phyloP scores from a whole-genome alignment of 1,140 invertebrate species.

The Copidosoma floridanum region DNA sequence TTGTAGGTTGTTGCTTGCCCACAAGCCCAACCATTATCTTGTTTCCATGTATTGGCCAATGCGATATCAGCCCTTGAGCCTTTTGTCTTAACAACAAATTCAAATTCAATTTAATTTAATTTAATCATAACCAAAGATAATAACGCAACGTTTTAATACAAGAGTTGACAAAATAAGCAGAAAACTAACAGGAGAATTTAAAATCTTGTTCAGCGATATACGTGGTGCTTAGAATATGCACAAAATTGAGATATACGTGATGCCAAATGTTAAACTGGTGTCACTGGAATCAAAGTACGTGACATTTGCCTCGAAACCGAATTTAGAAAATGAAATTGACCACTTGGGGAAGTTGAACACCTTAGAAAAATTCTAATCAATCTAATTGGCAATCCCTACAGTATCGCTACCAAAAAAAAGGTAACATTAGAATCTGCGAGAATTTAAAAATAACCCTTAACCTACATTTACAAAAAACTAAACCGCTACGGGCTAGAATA shows the following conservation, averaged over 20 bases:
- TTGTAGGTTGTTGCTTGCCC: too few species aligned
- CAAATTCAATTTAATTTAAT: too few species aligned
- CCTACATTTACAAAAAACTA: background rate
- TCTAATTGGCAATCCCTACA: conserved; percentile 49
- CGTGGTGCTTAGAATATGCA: conserved; percentile 19
- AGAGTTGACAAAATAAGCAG: background rate
- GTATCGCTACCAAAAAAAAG: conserved; percentile 47
- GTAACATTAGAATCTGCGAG: conserved; percentile 15
- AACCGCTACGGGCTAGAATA: background rate
- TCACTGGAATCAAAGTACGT: conserved; percentile 38
- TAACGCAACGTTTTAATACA: background rate
- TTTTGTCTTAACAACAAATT: too few species aligned
- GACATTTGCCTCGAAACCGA: conserved; percentile 33
- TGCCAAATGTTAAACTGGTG: conserved; percentile 32
- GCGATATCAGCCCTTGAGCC: too few species aligned
- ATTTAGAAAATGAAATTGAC: conserved; percentile 36
- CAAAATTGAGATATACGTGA: conserved; percentile 26
- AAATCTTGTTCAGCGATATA: conserved; percentile 8
- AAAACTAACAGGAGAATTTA: background rate
- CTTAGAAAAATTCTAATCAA: conserved; percentile 41
- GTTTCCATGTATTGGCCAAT: too few species aligned
- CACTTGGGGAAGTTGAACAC: conserved; percentile 36
- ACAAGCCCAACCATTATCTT: too few species aligned
- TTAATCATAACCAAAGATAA: background rate
- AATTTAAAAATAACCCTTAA: conserved; percentile 29